Evolutionary conservation across 2,113 vertebrate genomes (phyloP).

Genomic region (Carassius carassius): DNA sequence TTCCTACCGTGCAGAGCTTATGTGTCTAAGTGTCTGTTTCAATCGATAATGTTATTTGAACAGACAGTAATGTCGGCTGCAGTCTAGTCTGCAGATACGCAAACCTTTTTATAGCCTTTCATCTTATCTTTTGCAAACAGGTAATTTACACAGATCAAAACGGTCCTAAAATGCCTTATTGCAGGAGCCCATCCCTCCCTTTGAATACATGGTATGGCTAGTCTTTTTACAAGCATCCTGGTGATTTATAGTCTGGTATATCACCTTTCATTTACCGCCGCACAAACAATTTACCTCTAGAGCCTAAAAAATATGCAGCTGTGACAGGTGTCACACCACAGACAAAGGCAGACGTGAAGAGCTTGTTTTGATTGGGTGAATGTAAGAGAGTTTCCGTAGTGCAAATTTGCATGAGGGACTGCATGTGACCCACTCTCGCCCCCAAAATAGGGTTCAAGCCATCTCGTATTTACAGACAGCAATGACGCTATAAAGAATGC

Average conservation of each 20-base stretch:
- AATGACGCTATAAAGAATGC: background rate
- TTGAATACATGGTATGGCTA: background rate
- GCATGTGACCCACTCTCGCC: background rate
- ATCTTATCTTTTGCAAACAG: slow-evolving; percentile 29
- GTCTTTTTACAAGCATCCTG: background rate
- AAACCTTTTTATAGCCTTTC: slow-evolving; percentile 11
- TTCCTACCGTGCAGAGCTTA: background rate
- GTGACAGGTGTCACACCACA: background rate
- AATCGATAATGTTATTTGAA: slow-evolving; percentile 35
- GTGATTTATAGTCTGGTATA: background rate
- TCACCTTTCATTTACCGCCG: background rate
- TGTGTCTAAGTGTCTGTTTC: slow-evolving; percentile 21
- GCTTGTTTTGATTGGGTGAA: slow-evolving; percentile 5
- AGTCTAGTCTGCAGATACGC: background rate
- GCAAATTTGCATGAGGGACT: background rate
- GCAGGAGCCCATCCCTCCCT: background rate
- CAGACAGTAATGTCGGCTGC: slow-evolving; percentile 9
- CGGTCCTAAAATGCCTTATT: slow-evolving; percentile 6
- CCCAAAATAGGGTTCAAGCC: background rate
- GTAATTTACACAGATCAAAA: slow-evolving; percentile 26
- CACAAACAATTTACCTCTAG: background rate
- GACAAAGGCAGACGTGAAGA: background rate
- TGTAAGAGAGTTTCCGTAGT: background rate
- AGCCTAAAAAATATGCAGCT: background rate
- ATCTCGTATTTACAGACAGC: slow-evolving; percentile 13